These are phyloP conservation scores for Tethya wilhelma DNA, from an alignment of 37 sponge, comb jelly and placozoan species.

Conservation along the genomic window DNA sequence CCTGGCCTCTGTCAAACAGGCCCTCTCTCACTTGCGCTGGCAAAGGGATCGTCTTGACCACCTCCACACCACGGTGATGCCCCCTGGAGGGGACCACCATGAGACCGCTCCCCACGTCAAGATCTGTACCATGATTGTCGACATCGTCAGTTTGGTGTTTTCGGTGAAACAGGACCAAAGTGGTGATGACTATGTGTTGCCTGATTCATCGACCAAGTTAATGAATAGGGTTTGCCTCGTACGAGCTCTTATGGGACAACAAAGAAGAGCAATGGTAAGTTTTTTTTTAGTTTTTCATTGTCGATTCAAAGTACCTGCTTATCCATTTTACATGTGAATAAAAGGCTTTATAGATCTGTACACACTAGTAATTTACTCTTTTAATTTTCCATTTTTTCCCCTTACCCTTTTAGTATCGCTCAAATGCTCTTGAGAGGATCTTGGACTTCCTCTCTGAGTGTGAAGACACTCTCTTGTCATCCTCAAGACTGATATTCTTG, in stretches of 20 bases:
- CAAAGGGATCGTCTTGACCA: slow-evolving; percentile 61
- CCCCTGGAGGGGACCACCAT: background rate
- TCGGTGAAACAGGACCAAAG: background rate
- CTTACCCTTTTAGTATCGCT: slow-evolving; percentile 15
- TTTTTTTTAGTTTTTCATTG: background rate
- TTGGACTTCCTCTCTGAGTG: slow-evolving; percentile 1
- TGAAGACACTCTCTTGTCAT: slow-evolving; percentile 13
- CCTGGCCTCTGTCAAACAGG: slow-evolving; percentile 62
- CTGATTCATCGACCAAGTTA: background rate
- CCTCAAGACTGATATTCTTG: slow-evolving; percentile 34
- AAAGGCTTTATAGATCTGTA: background rate
- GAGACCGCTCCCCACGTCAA: slow-evolving; percentile 10
- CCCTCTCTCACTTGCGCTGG: slow-evolving; percentile 57
- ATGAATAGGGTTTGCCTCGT: slow-evolving; percentile 23
- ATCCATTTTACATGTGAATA: too few relatives aligned
- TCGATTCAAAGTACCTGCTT: background rate
- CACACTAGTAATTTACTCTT: background rate
- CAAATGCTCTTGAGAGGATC: slow-evolving; percentile 16
- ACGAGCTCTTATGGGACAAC: slow-evolving; percentile 24
- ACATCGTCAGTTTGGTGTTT: slow-evolving; percentile 35
- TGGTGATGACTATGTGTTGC: background rate
- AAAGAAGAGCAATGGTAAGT: slow-evolving; percentile 40
- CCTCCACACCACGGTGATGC: slow-evolving; percentile 12
- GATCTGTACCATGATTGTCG: slow-evolving; percentile 22
- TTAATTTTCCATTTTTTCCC: background rate